phyloP scores from a whole-genome alignment of 2,113 vertebrate genomes.

The Nannospalax galili region DNA sequence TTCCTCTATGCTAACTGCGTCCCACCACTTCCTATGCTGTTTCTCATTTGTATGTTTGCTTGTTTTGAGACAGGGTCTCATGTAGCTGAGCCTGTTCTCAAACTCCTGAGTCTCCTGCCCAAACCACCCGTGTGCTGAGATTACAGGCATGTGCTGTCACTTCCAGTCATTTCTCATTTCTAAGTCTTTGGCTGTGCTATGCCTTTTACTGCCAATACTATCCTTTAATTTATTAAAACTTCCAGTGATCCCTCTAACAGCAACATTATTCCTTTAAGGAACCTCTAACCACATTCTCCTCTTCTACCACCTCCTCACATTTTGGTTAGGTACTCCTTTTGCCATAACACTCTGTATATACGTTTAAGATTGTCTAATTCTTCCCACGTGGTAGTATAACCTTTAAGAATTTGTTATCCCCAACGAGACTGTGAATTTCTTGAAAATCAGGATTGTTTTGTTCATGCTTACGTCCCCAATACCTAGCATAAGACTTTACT shows the following conservation, averaged over 20 bases:
- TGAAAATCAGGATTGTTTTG: slow-evolving; percentile 35
- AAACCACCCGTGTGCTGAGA: background rate
- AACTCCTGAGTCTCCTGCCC: background rate
- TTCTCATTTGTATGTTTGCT: background rate
- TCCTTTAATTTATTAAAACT: background rate
- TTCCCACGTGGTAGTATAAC: background rate
- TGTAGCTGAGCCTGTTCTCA: background rate
- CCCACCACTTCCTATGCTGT: background rate
- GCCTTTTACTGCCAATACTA: background rate
- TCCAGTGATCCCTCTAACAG: background rate
- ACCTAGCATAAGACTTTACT: slow-evolving; percentile 35
- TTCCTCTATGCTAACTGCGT: background rate
- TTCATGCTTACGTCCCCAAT: slow-evolving; percentile 17
- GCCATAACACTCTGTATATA: background rate
- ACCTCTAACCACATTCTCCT: background rate
- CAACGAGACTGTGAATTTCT: slow-evolving; percentile 34
- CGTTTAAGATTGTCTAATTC: background rate
- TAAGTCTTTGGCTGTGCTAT: background rate
- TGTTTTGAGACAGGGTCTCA: background rate
- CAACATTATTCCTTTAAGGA: background rate
- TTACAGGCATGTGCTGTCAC: background rate
- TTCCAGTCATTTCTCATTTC: background rate
- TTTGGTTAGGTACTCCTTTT: slow-evolving; percentile 11
- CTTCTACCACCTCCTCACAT: background rate
- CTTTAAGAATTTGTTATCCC: slow-evolving; percentile 38